Evolutionary conservation across 2,113 vertebrate genomes (phyloP).

Genomic region (Carassius carassius): DNA sequence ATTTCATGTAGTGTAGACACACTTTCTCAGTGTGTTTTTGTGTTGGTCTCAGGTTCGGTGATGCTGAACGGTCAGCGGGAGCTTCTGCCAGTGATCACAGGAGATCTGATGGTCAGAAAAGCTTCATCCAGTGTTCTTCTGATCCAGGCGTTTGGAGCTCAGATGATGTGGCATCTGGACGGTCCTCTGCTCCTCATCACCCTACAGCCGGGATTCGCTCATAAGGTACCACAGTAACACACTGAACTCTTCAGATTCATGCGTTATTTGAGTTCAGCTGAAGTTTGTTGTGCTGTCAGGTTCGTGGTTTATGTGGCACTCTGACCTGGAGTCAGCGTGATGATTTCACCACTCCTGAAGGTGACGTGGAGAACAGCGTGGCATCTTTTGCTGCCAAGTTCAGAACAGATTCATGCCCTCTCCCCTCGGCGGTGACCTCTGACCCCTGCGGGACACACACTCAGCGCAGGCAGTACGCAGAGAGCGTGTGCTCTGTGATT

Average conservation of each 20-base stretch:
- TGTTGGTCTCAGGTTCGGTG: conserved; percentile 73
- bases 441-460: conserved; percentile 77
- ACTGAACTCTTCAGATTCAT: not conserved
- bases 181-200: conserved; percentile 77
- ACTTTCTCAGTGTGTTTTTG: no score
- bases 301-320: conserved; percentile 89
- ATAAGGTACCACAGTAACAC: conserved; percentile 73
- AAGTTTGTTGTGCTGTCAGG: conserved; percentile 67
- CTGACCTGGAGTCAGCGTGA: conserved; percentile 88
- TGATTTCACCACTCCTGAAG: conserved; percentile 86
- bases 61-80: conserved; percentile 76
- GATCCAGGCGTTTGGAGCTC: conserved; percentile 78
- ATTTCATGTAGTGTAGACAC: no score
- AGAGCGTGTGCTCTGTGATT: conserved; percentile 78
- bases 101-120: conserved; percentile 71
- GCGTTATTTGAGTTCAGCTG: not conserved
- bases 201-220: conserved; percentile 82
- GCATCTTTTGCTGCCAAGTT: conserved; percentile 80
- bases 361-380: conserved; percentile 81
- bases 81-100: conserved; percentile 74
- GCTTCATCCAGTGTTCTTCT: conserved; percentile 85
- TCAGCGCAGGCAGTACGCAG: conserved; percentile 73
- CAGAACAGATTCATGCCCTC: conserved; percentile 70
- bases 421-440: not conserved
- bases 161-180: conserved; percentile 82